A percentile compares a stretch with the other conserved stretches of the same genome.
Evolutionary conservation across 92 coral and sea anemone species (phyloP).

Genomic region (Nematostella vectensis): DNA sequence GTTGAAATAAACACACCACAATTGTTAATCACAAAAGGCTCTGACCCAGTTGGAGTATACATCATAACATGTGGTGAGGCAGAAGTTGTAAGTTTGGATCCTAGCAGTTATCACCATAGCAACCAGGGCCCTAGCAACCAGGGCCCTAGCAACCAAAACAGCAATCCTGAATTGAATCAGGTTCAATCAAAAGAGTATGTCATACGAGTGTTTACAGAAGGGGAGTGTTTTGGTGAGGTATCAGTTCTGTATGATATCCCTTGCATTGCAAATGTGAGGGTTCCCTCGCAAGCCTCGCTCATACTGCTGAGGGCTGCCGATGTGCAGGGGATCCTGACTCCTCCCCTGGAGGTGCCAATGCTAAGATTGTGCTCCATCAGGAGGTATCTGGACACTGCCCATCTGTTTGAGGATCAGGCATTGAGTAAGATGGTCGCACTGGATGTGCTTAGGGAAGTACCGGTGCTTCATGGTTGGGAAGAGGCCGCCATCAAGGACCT

Average conservation of each 20-base stretch:
- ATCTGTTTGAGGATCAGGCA: constrained; percentile 27
- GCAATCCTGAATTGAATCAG: constrained; percentile 48
- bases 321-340: not conserved
- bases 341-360: not conserved
- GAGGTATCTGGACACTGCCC: constrained; percentile 53
- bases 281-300: not conserved
- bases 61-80: constrained; percentile 61
- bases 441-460: constrained; percentile 30
- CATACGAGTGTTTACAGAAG: constrained; percentile 40
- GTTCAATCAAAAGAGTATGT: too few relatives aligned
- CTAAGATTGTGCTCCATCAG: constrained; percentile 5
- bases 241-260: constrained; percentile 50
- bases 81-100: constrained; percentile 8
- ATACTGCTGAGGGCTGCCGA: not conserved
- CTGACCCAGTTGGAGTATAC: constrained; percentile 49
- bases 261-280: constrained; percentile 66
- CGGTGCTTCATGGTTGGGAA: constrained; percentile 35
- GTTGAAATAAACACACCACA: constrained; percentile 35
- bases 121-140: too few relatives aligned
- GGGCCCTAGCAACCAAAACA: too few relatives aligned
- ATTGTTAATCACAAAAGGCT: constrained; percentile 37
- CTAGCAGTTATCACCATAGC: too few relatives aligned
- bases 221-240: constrained; percentile 77
- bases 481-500: constrained; percentile 26
- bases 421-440: constrained; percentile 37